Conservation (phyloP, 2,888 invertebrate genomes). For the Himalopsyche kuldschensis region DNA sequence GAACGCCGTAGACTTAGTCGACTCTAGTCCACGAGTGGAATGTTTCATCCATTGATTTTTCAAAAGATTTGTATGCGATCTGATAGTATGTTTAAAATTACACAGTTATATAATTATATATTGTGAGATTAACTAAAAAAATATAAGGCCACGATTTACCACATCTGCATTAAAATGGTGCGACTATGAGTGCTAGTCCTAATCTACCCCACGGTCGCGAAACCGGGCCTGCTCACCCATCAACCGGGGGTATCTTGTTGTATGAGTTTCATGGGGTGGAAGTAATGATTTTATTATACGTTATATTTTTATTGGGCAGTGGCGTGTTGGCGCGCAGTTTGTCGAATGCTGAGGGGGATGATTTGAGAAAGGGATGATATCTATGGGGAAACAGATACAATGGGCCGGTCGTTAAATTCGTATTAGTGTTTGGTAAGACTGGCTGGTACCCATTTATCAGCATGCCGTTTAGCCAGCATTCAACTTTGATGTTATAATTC, state of each 20-base stretch:
- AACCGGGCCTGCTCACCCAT: background rate
- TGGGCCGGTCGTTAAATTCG: slow-evolving; percentile 24
- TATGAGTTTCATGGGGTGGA: slow-evolving; percentile 5
- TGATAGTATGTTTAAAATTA: too few relatives aligned
- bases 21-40: too few relatives aligned
- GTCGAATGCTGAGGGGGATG: background rate
- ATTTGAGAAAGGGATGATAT: slow-evolving; percentile 14
- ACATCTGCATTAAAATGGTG: background rate
- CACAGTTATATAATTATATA: too few relatives aligned
- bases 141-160: background rate
- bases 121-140: too few relatives aligned
- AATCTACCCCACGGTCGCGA: background rate
- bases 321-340: slow-evolving; percentile 17
- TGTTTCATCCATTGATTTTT: too few relatives aligned
- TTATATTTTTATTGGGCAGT: slow-evolving; percentile 27
- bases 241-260: background rate
- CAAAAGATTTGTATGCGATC: too few relatives aligned
- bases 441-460: background rate
- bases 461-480: background rate
- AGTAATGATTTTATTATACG: slow-evolving; percentile 32
- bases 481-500: background rate
- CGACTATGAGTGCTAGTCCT: background rate
- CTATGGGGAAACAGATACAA: background rate
- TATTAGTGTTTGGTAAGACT: slow-evolving; percentile 22
- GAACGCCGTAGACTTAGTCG: too few relatives aligned